Evolutionary conservation across 2,888 invertebrate genomes (phyloP).

Genomic region (Homarus gammarus): DNA sequence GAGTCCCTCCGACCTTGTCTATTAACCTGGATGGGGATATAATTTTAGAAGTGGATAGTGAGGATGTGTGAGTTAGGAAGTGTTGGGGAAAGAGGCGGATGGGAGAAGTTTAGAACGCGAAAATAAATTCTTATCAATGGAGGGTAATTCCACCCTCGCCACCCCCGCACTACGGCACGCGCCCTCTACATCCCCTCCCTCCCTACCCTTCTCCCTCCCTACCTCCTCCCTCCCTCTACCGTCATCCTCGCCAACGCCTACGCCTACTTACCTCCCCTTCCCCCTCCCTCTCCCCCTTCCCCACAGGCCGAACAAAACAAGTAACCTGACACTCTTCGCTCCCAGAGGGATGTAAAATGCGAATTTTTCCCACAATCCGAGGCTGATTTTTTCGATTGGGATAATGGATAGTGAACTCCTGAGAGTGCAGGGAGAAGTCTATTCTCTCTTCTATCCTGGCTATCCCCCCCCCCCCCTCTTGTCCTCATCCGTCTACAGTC

Average conservation of each 20-base stretch:
- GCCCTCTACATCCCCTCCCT: constrained; percentile 1
- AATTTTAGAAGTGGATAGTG: no score
- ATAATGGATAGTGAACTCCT: constrained; percentile 5
- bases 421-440: not conserved
- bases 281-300: not conserved
- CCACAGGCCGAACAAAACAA: constrained; percentile 26
- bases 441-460: not conserved
- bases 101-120: not conserved
- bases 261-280: not conserved
- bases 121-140: constrained; percentile 29
- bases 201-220: not conserved
- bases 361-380: not conserved
- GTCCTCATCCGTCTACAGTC: no score
- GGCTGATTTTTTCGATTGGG: no score
- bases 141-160: constrained; percentile 53
- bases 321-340: constrained; percentile 29
- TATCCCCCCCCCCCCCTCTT: not conserved
- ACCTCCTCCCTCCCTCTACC: not conserved
- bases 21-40: not conserved
- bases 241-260: not conserved
- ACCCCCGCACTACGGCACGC: constrained; percentile 55
- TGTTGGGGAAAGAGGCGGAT: not conserved
- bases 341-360: constrained; percentile 8
- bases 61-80: not conserved
- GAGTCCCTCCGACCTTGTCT: not conserved